Conservation (phyloP, 2,113 vertebrate genomes). For the Lethenteron camtschaticum region DNA sequence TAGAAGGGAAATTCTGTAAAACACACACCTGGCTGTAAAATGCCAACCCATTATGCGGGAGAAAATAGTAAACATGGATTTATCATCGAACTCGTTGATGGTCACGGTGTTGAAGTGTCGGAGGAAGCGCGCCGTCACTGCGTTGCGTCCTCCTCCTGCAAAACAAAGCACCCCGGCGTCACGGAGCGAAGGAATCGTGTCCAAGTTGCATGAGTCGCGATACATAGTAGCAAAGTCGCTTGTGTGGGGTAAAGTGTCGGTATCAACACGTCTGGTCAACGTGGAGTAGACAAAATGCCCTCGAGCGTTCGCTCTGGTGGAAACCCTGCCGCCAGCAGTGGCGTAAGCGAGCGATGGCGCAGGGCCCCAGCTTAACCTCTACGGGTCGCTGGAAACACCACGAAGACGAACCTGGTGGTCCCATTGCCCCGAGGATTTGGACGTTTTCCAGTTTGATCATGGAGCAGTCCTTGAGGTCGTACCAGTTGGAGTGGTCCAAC, state of each 20-base stretch:
- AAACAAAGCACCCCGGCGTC: slow-evolving; percentile 2
- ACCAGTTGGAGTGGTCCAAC: slow-evolving; percentile 79
- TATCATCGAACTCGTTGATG: slow-evolving; percentile 65
- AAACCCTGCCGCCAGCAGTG: too few relatives aligned
- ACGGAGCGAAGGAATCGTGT: too few relatives aligned
- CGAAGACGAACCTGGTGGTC: slow-evolving; percentile 40
- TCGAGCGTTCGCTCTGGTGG: too few relatives aligned
- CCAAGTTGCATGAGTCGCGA: too few relatives aligned
- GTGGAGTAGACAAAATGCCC: too few relatives aligned
- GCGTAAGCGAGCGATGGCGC: too few relatives aligned
- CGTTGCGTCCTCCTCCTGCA: slow-evolving; percentile 57
- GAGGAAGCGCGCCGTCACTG: slow-evolving; percentile 50
- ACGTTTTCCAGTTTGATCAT: slow-evolving; percentile 47
- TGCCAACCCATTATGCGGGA: slow-evolving; percentile 62
- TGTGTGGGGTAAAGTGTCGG: too few relatives aligned
- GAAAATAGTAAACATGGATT: slow-evolving; percentile 61
- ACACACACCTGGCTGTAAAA: slow-evolving; percentile 34
- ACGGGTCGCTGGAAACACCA: too few relatives aligned
- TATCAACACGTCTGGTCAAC: too few relatives aligned
- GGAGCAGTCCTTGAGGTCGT: slow-evolving; percentile 56
- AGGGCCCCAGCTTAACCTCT: too few relatives aligned
- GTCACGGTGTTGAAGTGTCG: slow-evolving; percentile 60
- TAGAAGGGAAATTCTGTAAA: neutral
- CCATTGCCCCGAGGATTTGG: slow-evolving; percentile 67
- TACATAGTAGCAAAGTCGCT: too few relatives aligned